Evolutionary conservation across 2,888 invertebrate genomes (phyloP).

Genomic region (Dasypolia templi): DNA sequence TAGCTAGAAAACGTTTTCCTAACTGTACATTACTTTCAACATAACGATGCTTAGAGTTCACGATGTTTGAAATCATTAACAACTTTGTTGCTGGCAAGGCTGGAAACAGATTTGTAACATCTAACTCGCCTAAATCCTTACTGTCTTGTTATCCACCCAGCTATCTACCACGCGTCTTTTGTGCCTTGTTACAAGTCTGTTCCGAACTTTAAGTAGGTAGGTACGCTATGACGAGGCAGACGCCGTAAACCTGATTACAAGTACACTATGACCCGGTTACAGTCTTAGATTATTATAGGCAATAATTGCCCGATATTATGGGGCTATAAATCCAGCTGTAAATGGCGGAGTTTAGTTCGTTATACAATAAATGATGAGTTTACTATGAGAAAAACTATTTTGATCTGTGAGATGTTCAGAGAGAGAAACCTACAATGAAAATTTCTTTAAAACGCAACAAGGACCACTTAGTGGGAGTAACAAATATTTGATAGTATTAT

Average conservation of each 20-base stretch:
- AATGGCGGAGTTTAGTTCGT: slow-evolving; percentile 26
- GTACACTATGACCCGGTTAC: slow-evolving; percentile 43
- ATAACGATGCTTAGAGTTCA: not conserved
- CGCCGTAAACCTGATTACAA: slow-evolving; percentile 41
- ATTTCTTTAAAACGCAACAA: not conserved
- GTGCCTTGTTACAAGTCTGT: slow-evolving; percentile 21
- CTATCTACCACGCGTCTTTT: not conserved
- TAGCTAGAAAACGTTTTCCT: too few relatives aligned
- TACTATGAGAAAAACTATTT: not conserved
- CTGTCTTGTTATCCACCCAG: not conserved
- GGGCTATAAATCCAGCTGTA: slow-evolving; percentile 38
- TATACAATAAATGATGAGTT: slow-evolving; percentile 22
- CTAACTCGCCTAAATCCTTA: slow-evolving; percentile 2
- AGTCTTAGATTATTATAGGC: slow-evolving; percentile 31
- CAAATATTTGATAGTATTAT: not conserved
- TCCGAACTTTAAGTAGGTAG: not conserved
- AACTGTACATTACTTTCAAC: not conserved
- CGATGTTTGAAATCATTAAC: slow-evolving; percentile 9
- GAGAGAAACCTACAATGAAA: not conserved
- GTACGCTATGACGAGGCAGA: slow-evolving; percentile 24
- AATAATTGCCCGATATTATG: slow-evolving; percentile 52
- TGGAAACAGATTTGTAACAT: slow-evolving; percentile 21
- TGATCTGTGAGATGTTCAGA: not conserved
- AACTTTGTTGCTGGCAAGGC: slow-evolving; percentile 19
- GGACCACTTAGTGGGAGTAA: not conserved